Evolutionary conservation across 1,140 invertebrate species (phyloP).

Genomic region (Trypoxylus dichotomus): DNA sequence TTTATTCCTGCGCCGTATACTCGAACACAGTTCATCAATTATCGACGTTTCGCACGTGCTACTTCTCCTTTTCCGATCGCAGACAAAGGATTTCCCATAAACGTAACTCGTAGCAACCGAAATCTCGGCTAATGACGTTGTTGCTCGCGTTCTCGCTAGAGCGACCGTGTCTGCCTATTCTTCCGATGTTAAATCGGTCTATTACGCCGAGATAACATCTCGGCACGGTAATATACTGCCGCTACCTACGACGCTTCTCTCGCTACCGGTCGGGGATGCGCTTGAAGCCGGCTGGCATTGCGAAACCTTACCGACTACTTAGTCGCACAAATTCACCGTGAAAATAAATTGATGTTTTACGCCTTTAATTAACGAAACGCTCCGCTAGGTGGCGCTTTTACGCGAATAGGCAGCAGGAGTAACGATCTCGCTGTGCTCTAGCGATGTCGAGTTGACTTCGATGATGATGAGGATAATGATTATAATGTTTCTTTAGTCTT

Average conservation of each 20-base stretch:
- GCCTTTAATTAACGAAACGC: constrained; percentile 7
- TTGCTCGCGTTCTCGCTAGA: not conserved
- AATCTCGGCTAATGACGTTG: not conserved
- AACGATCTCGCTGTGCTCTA: not conserved
- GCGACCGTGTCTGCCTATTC: not conserved
- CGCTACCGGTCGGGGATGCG: too few species aligned
- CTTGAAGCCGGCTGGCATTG: not conserved
- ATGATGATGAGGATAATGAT: not conserved
- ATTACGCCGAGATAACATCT: not conserved
- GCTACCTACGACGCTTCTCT: not conserved
- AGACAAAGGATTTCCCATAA: not conserved
- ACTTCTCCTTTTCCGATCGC: too few species aligned
- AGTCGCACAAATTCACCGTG: constrained; percentile 6
- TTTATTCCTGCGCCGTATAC: too few species aligned
- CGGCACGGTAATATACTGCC: not conserved
- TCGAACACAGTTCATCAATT: too few species aligned
- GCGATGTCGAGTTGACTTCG: not conserved
- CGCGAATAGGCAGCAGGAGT: not conserved
- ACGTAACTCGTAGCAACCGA: not conserved
- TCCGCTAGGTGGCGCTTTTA: not conserved
- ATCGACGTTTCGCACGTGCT: too few species aligned
- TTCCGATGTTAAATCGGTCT: not conserved
- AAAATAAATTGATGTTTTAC: constrained; percentile 20
- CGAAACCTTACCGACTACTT: not conserved
- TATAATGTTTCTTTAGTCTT: too few species aligned